phyloP scores from a whole-genome alignment of 2,113 vertebrate genomes.

The Hypomesus transpacificus region DNA sequence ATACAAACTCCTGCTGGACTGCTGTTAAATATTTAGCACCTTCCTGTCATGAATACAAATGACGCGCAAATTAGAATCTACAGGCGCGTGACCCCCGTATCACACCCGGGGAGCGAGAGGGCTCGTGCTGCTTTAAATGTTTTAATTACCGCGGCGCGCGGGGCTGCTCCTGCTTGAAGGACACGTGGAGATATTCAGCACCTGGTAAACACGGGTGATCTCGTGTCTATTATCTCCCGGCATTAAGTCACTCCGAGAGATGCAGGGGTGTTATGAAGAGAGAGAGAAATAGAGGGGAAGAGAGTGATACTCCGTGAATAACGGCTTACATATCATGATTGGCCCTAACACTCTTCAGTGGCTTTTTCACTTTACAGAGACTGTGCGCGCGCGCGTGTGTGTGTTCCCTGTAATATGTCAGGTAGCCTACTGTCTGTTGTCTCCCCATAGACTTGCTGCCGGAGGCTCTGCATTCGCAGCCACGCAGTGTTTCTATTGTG shows the following conservation, averaged over 20 bases:
- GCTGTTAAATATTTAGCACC: constrained; percentile 95
- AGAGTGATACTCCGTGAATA: constrained; percentile 42
- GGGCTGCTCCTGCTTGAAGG: constrained; percentile 78
- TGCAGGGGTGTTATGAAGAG: no score
- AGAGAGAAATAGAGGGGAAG: constrained; percentile 30
- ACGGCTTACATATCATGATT: constrained; percentile 48
- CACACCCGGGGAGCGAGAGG: constrained; percentile 81
- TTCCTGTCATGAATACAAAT: constrained; percentile 98
- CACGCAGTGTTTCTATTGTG: constrained; percentile 58
- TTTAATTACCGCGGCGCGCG: constrained; percentile 90
- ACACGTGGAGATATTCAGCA: constrained; percentile 75
- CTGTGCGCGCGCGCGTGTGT: background rate
- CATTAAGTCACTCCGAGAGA: constrained; percentile 49
- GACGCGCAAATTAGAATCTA: constrained; percentile 96
- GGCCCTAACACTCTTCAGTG: constrained; percentile 51
- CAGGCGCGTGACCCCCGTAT: constrained; percentile 93
- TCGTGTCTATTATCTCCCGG: constrained; percentile 49
- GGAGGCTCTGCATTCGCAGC: constrained; percentile 40
- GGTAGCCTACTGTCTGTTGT: constrained; percentile 11
- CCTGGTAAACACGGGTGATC: constrained; percentile 66
- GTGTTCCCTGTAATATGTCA: background rate
- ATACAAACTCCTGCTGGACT: constrained; percentile 85
- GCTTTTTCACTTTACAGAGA: no score
- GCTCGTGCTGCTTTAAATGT: constrained; percentile 85
- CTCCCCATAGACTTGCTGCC: background rate